Conservation (phyloP, 2,888 invertebrate genomes). For the Acanthacorydalis orientalis region DNA sequence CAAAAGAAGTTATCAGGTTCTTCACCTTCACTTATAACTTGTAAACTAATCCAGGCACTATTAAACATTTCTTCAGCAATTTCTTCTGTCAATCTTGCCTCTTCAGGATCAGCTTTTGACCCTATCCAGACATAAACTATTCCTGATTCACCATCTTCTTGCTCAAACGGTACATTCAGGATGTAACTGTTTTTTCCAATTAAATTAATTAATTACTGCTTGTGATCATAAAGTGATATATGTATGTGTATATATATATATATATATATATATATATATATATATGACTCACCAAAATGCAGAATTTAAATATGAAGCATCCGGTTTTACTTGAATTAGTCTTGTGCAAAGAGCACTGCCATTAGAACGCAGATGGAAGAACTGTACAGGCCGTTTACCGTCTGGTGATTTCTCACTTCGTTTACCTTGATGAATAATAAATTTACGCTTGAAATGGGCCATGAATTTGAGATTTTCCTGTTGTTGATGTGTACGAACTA, state of each 20-base stretch:
- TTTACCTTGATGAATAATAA: slow-evolving; percentile 82
- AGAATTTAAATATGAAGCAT: slow-evolving; percentile 75
- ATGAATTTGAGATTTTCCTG: slow-evolving; percentile 97
- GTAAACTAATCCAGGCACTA: slow-evolving; percentile 57
- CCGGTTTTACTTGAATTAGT: slow-evolving; percentile 76
- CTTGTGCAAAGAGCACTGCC: slow-evolving; percentile 87
- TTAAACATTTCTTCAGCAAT: slow-evolving; percentile 89
- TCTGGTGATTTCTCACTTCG: slow-evolving; percentile 34
- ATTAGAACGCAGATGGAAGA: slow-evolving; percentile 91
- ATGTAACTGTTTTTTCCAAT: slow-evolving; percentile 50
- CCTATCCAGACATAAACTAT: slow-evolving; percentile 97
- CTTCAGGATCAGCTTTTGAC: slow-evolving; percentile 65
- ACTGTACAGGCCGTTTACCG: slow-evolving; percentile 50
- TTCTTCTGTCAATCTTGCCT: slow-evolving; percentile 72
- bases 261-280: background rate
- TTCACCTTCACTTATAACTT: slow-evolving; percentile 79
- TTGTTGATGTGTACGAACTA: slow-evolving; percentile 92
- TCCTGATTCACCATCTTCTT: slow-evolving; percentile 63
- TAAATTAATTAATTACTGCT: slow-evolving; percentile 2
- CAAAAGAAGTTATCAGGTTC: slow-evolving; percentile 98
- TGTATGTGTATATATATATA: background rate
- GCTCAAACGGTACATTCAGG: slow-evolving; percentile 81
- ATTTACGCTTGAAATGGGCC: slow-evolving; percentile 89
- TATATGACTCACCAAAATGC: slow-evolving; percentile 65
- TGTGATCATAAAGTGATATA: background rate